Evolutionary conservation across 2,888 invertebrate species (phyloP).

Genomic region (Candidula unifasciata): DNA sequence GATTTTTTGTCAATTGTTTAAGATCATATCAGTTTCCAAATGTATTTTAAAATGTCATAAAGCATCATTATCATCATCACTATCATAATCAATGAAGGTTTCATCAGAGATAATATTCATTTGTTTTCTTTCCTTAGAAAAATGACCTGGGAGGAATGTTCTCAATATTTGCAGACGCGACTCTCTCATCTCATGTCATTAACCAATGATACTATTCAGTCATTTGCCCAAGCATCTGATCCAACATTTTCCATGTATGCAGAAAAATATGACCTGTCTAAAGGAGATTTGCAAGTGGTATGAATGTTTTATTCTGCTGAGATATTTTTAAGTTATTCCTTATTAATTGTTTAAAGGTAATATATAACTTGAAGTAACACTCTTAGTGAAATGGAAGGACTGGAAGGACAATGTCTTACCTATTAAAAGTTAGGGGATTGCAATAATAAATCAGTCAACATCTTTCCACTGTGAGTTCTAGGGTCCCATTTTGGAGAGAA

Average conservation of each 20-base stretch:
- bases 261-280: conserved; percentile 69
- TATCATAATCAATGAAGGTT: neutral
- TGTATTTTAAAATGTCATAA: neutral
- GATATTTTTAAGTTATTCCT: neutral
- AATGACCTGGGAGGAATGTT: conserved; percentile 64
- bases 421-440: too few relatives aligned
- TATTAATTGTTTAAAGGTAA: neutral
- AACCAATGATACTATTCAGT: conserved; percentile 61
- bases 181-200: conserved; percentile 68
- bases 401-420: too few relatives aligned
- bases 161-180: conserved; percentile 60
- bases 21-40: too few relatives aligned
- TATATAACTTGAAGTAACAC: neutral
- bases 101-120: neutral
- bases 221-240: conserved; percentile 63
- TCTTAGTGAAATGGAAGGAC: too few relatives aligned
- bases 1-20: too few relatives aligned
- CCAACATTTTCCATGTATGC: conserved; percentile 63
- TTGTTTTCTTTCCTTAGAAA: conserved; percentile 47
- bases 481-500: too few relatives aligned
- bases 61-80: too few relatives aligned
- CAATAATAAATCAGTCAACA: too few relatives aligned
- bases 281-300: conserved; percentile 57
- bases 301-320: neutral
- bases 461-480: too few relatives aligned